A percentile compares a stretch with the other conserved stretches of the same genome.
These are phyloP conservation scores for Porites australiensis DNA, from an alignment of 64 coral and sea anemone genomes.

Conservation along the genomic window DNA sequence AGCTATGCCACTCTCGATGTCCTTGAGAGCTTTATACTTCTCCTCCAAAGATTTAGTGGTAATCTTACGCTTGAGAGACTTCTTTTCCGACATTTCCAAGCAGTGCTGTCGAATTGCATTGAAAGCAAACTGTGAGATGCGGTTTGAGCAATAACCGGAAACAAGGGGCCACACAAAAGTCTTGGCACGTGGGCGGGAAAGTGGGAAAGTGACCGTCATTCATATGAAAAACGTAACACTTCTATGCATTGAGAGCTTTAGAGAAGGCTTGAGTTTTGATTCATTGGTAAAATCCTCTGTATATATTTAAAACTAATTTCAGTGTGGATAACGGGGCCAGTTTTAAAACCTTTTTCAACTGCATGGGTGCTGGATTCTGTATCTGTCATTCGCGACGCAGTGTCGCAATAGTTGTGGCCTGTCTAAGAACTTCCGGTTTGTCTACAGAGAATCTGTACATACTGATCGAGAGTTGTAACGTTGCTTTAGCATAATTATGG, in stretches of 20 bases:
- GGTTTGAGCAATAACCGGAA: slow-evolving; percentile 35
- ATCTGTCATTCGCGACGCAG: slow-evolving; percentile 32
- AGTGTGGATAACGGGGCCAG: no score
- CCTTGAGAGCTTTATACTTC: slow-evolving; percentile 71
- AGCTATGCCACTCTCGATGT: slow-evolving; percentile 60
- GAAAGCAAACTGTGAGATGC: slow-evolving; percentile 40
- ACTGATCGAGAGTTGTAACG: slow-evolving; percentile 8
- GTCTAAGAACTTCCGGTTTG: neutral
- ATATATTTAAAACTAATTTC: slow-evolving; percentile 37
- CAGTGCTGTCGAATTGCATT: slow-evolving; percentile 66
- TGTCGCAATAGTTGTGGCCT: slow-evolving; percentile 5
- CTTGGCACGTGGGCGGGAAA: slow-evolving; percentile 22
- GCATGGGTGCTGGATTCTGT: neutral
- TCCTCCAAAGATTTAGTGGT: slow-evolving; percentile 66
- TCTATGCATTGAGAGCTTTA: slow-evolving; percentile 29
- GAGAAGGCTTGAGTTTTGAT: slow-evolving; percentile 12
- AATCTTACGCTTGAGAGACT: slow-evolving; percentile 47
- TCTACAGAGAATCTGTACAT: neutral
- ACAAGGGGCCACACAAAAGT: slow-evolving; percentile 12
- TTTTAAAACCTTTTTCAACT: no score
- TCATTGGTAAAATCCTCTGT: slow-evolving; percentile 39
- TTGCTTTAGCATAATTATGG: slow-evolving; percentile 35
- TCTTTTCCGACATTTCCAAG: slow-evolving; percentile 67
- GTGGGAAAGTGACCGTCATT: no score
- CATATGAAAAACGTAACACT: slow-evolving; percentile 23